Evolutionary conservation across 2,797 vertebrate species (phyloP).

Genomic region (Poecilia velifera): DNA sequence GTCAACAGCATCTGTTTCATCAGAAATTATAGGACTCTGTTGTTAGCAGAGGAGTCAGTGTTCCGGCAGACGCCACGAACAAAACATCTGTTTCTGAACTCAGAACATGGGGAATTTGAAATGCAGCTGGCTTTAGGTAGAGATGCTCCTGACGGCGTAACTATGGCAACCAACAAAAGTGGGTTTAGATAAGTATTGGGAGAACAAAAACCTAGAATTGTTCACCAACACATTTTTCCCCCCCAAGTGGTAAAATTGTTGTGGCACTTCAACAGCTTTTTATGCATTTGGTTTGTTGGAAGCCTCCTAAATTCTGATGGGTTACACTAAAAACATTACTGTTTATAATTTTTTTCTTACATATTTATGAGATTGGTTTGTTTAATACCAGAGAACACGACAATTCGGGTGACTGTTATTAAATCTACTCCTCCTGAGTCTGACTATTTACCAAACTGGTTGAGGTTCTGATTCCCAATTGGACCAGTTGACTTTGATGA

Average conservation of each 20-base stretch:
- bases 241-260: not conserved
- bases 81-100: not conserved
- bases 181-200: not conserved
- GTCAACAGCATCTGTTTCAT: not conserved
- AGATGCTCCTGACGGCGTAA: not conserved
- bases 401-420: not conserved
- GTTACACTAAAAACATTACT: not conserved
- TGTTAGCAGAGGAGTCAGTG: not conserved
- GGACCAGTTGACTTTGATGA: not conserved
- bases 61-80: not conserved
- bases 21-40: not conserved
- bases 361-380: not conserved
- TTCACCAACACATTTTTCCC: not conserved
- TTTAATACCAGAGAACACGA: not conserved
- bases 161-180: not conserved
- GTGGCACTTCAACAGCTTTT: not conserved
- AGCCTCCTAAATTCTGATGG: not conserved
- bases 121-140: not conserved
- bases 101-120: not conserved
- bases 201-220: not conserved
- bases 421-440: not conserved
- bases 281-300: not conserved
- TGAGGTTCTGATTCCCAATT: not conserved
- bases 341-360: not conserved
- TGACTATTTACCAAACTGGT: not conserved